Evolutionary conservation across 2,797 vertebrate genomes (phyloP).

Genomic region (Alfaro cultratus): DNA sequence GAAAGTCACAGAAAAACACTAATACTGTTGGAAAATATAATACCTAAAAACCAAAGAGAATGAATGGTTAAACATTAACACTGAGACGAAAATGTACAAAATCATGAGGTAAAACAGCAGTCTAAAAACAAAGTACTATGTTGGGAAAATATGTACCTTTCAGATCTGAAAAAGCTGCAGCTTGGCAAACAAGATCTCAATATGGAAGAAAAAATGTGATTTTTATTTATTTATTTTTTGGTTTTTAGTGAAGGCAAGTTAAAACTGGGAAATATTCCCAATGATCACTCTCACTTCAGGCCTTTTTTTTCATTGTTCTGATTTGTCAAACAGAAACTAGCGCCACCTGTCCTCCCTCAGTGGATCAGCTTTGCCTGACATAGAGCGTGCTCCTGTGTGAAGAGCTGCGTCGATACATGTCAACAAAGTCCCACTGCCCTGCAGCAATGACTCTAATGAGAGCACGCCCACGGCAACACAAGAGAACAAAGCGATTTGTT

Average conservation of each 20-base stretch:
- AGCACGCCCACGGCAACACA: constrained; percentile 40
- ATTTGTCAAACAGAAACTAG: background rate
- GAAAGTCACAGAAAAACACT: background rate
- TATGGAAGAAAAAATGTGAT: background rate
- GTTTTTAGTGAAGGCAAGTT: background rate
- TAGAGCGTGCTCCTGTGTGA: constrained; percentile 10
- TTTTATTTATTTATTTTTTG: background rate
- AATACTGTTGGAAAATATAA: background rate
- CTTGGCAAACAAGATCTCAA: background rate
- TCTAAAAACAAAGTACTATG: background rate
- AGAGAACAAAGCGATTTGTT: constrained; percentile 46
- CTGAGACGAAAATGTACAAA: background rate
- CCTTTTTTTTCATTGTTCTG: background rate
- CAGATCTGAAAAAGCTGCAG: background rate
- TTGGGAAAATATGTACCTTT: background rate
- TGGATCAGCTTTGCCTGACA: constrained; percentile 1
- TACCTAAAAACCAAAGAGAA: background rate
- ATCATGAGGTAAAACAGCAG: background rate
- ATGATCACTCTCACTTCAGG: background rate
- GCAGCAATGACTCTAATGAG: constrained; percentile 46
- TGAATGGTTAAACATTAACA: background rate
- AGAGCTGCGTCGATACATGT: constrained; percentile 21
- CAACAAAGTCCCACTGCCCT: constrained; percentile 18
- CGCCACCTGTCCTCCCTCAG: background rate
- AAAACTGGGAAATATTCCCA: background rate